A percentile compares a stretch with the other conserved stretches of the same genome.
These are phyloP conservation scores for Calcarius lapponicus DNA, from an alignment of 2,797 vertebrate species.

Conservation along the genomic window DNA sequence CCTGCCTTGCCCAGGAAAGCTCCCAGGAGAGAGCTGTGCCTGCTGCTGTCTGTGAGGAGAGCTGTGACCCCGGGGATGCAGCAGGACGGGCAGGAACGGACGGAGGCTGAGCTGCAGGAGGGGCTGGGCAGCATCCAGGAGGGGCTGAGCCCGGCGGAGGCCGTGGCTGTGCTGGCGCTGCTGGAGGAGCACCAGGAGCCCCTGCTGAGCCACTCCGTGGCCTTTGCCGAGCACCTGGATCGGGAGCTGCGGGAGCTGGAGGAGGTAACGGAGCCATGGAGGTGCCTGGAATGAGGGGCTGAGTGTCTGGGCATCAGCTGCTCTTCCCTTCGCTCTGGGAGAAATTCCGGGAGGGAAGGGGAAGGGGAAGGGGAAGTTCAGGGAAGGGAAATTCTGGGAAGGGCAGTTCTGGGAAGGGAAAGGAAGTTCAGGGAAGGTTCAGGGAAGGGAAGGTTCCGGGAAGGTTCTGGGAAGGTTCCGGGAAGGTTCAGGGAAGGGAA, in stretches of 20 bases:
- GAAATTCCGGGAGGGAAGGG: neutral
- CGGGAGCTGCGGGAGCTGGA: conserved; percentile 19
- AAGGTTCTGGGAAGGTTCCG: too few relatives aligned
- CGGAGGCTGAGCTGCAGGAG: neutral
- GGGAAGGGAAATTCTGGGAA: too few relatives aligned
- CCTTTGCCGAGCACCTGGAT: conserved; percentile 50
- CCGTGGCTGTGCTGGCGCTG: neutral
- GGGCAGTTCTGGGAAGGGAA: too few relatives aligned
- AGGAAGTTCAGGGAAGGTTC: too few relatives aligned
- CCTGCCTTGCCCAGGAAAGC: too few relatives aligned
- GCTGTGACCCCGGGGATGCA: neutral
- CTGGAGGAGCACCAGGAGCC: conserved; percentile 53
- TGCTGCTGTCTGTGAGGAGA: too few relatives aligned
- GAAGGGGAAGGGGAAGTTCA: neutral
- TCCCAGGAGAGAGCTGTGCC: too few relatives aligned
- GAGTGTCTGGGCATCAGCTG: neutral
- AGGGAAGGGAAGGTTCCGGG: too few relatives aligned
- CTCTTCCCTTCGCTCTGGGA: accelerated
- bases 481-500: too few relatives aligned
- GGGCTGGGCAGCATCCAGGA: conserved; percentile 15
- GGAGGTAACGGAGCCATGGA: neutral
- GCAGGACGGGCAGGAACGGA: neutral
- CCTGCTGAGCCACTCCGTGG: conserved; percentile 7
- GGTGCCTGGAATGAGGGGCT: neutral
- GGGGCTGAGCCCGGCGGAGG: conserved; percentile 48